phyloP scores from a whole-genome alignment of 2,888 invertebrate species.

The Plebejus argus region DNA sequence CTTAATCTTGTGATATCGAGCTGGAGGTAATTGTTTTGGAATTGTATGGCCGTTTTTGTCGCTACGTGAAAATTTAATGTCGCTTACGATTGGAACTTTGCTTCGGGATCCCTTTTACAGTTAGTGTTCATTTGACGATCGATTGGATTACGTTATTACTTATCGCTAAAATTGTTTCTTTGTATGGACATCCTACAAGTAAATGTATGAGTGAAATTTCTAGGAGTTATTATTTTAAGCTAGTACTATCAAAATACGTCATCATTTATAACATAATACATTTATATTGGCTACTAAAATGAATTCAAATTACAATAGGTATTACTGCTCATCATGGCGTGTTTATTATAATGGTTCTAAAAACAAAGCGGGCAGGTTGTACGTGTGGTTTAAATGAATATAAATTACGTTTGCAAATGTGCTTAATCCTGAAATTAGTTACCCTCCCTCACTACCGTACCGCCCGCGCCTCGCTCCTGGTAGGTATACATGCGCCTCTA shows the following conservation, averaged over 20 bases:
- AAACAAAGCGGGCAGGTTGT: slow-evolving; percentile 36
- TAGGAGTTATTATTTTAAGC: background rate
- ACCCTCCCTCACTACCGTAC: slow-evolving; percentile 43
- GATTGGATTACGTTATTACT: background rate
- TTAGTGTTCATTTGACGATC: slow-evolving; percentile 1
- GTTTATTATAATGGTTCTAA: slow-evolving; percentile 31
- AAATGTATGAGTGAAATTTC: too few relatives aligned
- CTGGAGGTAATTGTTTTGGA: slow-evolving; percentile 79
- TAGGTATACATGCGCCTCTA: slow-evolving; percentile 8
- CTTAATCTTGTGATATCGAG: slow-evolving; percentile 79
- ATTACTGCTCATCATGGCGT: slow-evolving; percentile 31
- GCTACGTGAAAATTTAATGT: slow-evolving; percentile 27
- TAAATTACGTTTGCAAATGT: slow-evolving; percentile 79
- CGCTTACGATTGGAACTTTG: slow-evolving; percentile 1
- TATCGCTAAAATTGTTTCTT: background rate
- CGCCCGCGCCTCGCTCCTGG: slow-evolving; percentile 38
- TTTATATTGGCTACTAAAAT: background rate
- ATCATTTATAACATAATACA: background rate
- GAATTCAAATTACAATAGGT: background rate
- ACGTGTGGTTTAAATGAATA: slow-evolving; percentile 70
- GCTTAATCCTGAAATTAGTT: slow-evolving; percentile 78
- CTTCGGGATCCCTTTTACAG: background rate
- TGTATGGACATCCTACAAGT: background rate
- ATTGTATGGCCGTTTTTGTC: slow-evolving; percentile 53
- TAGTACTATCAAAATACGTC: background rate